Base-by-base conservation (phyloP, 1,140 invertebrate genomes). In the Planococcus citri region DNA sequence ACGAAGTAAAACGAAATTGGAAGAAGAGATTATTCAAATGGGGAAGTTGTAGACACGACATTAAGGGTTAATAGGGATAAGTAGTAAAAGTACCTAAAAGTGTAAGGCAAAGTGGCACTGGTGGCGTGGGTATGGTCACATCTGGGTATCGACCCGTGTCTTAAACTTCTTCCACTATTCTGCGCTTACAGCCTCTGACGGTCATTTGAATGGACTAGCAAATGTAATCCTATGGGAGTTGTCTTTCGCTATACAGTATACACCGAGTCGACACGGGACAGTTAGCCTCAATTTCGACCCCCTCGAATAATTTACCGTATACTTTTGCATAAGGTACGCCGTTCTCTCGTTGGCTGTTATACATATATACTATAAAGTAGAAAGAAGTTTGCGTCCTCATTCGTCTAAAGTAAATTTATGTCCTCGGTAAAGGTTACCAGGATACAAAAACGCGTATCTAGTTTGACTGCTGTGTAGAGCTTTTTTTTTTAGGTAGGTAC, bases 21-120 rank as follows among this genome's bases (percentile, higher is more conserved):
- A 64, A 64, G 60, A 64, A 64, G 60, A 64, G 60, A 64, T 64
- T 64, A 64, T 64, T 64, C 60, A 64, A 64, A 64, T 64, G 60
- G 60, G 60, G 60, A 64, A 64, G 60, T 64, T 64, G 60, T 64
- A 64, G 60, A 64, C 60, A 64, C 60, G 60, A 64, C 60, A 64
- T 64, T 64, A 64, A 64, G 60, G 60, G 60, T 64, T 64, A 64
- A 64, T 64, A 64, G 60, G 60, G 60, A 64, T 64, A 64, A 64
- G 60, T 64, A 64, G 60, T 64, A 64, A 64, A 64, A 64, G 60
- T 64, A 64, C 22, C 60, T 64, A 64, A 64, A 64, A 64, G 60
- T 64, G 60, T 27, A 64, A 64, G 60, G 25, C 60, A 27, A 64
- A 27, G 60, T 64, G 60, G 60, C 25, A 27, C 60, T 64, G 60